Evolutionary conservation across 1,140 invertebrate genomes (phyloP), one percentile per base, ranked within the genome.

Genomic region (Hypsibius dujardini): DNA sequence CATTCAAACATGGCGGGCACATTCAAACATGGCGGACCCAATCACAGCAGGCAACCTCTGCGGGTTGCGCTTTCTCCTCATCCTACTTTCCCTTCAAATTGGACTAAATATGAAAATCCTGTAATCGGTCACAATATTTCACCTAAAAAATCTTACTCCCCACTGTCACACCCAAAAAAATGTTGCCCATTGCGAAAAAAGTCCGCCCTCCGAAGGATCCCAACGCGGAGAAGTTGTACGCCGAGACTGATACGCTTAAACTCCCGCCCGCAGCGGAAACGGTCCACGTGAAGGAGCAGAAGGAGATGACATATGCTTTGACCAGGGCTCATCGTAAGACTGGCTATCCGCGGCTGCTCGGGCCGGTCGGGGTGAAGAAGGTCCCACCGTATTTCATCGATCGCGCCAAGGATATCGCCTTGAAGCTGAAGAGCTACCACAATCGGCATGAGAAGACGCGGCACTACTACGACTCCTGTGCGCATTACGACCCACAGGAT

Each of bases 321-420:
- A 14, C 62, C 42, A 12, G 62, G 3, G 12, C 3, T 14, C 62
- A 67, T 42, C 62, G 62, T 3, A 67, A 42, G 45, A 67, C 7
- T 7, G 42, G 42, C 7, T 7, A 7, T 14, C 42, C 42, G 3
- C 42, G 7, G 12, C 12, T 67, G 12, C 42, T 67, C 62, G 62
- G 62, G 3, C 62, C 62, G 42, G 7, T 42, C 3, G 62, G 62
- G 3, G 62, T 67, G 7, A 67, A 67, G 42, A 7, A 42, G 7
- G 62, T 67, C 45, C 62, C 62, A 14, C 45, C 45, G 42, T 67
- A 67, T 42, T 67, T 67, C 45, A 67, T 67, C 42, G 62, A 67
- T 42, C 62, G 62, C 3, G 7, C 7, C 7, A 7, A 14, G 62
- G 62, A 67, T 42, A 67, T 67, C 45, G 62, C 42, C 3, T 3